Conservation (phyloP, 2,113 vertebrate species). For the Leptodactylus fuscus region DNA sequence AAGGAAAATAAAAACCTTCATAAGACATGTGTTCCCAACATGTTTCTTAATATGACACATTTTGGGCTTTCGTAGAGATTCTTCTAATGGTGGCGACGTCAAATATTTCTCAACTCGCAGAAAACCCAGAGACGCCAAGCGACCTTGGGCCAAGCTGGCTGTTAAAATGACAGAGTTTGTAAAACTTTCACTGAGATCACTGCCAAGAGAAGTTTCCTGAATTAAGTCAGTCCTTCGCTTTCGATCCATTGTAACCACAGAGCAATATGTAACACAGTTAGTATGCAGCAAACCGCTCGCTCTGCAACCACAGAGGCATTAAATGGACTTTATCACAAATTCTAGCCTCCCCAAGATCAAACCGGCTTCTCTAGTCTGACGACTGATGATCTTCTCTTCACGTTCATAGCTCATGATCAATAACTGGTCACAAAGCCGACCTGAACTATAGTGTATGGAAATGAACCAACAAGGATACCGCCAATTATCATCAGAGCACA, state of each 20-base stretch:
- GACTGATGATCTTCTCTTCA: neutral
- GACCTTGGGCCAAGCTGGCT: conserved; percentile 36
- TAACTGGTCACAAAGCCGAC: neutral
- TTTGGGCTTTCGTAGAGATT: neutral
- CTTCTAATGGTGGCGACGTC: neutral
- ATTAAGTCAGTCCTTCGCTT: conserved; percentile 46
- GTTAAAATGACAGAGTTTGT: conserved; percentile 29
- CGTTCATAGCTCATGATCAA: conserved; percentile 16
- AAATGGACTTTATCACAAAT: conserved; percentile 20
- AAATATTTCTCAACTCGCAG: neutral
- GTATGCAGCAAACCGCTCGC: conserved; percentile 42
- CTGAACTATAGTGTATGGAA: neutral
- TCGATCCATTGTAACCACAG: conserved; percentile 37
- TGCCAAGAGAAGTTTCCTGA: conserved; percentile 43
- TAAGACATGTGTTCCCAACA: neutral
- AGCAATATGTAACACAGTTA: conserved; percentile 40
- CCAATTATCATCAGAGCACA: neutral
- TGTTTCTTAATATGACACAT: conserved; percentile 3
- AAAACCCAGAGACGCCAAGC: neutral
- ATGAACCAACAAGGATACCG: neutral
- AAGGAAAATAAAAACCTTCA: neutral
- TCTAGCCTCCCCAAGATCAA: neutral
- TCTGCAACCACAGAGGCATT: conserved; percentile 38
- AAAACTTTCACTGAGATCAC: conserved; percentile 31
- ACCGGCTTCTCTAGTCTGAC: neutral